Percentiles rank a stretch among this genome's conserved stretches.
phyloP scores from a whole-genome alignment of 2,113 vertebrate species.

The Callionymus lyra region DNA sequence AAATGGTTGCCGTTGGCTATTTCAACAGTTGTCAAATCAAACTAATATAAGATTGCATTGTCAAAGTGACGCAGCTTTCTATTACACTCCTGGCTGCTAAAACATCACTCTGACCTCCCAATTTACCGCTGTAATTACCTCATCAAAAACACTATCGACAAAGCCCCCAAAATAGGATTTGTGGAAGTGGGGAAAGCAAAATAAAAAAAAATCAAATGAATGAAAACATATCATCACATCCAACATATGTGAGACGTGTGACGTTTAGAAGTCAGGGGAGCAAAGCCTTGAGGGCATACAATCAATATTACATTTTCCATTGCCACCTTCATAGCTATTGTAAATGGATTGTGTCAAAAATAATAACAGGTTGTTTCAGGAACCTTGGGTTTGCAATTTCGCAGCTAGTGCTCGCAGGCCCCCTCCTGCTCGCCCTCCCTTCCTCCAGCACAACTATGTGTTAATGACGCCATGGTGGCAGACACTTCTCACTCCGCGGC shows the following conservation, averaged over 20 bases:
- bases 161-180: slow-evolving; percentile 44
- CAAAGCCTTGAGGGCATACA: slow-evolving; percentile 71
- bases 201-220: slow-evolving; percentile 28
- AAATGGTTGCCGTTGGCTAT: slow-evolving; percentile 50
- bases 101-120: slow-evolving; percentile 39
- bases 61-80: slow-evolving; percentile 37
- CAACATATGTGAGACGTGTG: slow-evolving; percentile 49
- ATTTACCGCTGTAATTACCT: slow-evolving; percentile 52
- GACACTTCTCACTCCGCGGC: slow-evolving; percentile 49
- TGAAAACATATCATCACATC: slow-evolving; percentile 51
- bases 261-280: slow-evolving; percentile 63
- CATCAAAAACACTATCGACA: slow-evolving; percentile 50
- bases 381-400: slow-evolving; percentile 77
- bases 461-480: slow-evolving; percentile 59
- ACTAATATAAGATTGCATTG: slow-evolving; percentile 37
- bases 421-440: slow-evolving; percentile 48
- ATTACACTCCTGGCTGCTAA: slow-evolving; percentile 41
- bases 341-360: slow-evolving; percentile 82
- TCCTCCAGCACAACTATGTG: slow-evolving; percentile 43
- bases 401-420: slow-evolving; percentile 59
- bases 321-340: slow-evolving; percentile 76
- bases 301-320: slow-evolving; percentile 80
- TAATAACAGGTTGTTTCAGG: slow-evolving; percentile 77
- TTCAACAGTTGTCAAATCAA: slow-evolving; percentile 57
- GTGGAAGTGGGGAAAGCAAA: slow-evolving; percentile 19